Base-by-base conservation (phyloP, 2,888 invertebrate species). In the Teinopalpus imperialis region DNA sequence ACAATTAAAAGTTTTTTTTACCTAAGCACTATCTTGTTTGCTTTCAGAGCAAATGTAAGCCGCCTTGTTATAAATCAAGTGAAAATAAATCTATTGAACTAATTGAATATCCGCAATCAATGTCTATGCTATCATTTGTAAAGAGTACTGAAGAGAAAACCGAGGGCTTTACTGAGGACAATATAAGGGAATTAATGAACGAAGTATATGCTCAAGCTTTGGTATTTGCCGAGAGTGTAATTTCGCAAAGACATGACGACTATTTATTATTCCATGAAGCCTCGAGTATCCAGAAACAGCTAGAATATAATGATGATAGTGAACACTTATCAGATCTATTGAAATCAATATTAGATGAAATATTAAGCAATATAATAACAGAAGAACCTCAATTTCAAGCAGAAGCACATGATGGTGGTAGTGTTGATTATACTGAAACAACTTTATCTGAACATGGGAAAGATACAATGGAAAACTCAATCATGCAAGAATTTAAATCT, bases 41-140 rank as follows among this genome's bases (percentile, higher is more conserved):
- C 26, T 46, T 45, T 34, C 27, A 46, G 45, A 40, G 8, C n/a
- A 29, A 29, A 7, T 46, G 45, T 24, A 9, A n/a, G 9, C 21
- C 29, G 5, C 14, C 21, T 8, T 6, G 6, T 10, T 12, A 23
- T 1, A 16, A 34, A 20, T 12, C 20, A 1, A 21, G 5, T 13
- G 29, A 46, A 23, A 40, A n/a, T n/a, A n/a, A n/a, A n/a, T n/a
- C n/a, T n/a, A n/a, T n/a, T n/a, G n/a, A 46, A 21, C n/a, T 20
- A 8, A 2, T 20, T 6, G 40, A 34, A 40, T 6, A 29, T 8
- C n/a, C 14, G 16, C 34, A 14, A 3, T 8, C 39, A 0, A 6
- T 5, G n/a, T 32, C 32, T n/a, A 10, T 16, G 27, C 6, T 23
- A 14, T 29, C 34, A 6, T 8, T 7, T 3, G 0, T 21, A 0